A percentile compares a stretch with the other conserved stretches of the same genome.
phyloP scores from a whole-genome alignment of 2,797 vertebrate genomes.

The Siniperca scherzeri region DNA sequence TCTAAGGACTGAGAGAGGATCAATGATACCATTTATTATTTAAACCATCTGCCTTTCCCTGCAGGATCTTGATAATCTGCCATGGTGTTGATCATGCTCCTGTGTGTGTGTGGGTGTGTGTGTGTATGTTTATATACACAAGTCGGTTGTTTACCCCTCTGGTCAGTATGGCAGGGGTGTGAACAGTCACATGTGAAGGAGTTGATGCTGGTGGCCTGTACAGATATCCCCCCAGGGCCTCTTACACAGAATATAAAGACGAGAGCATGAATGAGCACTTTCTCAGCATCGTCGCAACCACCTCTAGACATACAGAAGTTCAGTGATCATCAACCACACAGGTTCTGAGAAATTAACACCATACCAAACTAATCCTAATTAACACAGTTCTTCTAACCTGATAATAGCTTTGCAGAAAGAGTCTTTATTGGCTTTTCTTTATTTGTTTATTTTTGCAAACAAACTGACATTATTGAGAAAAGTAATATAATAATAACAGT shows the following conservation, averaged over 20 bases:
- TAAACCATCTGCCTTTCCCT: slow-evolving; percentile 65
- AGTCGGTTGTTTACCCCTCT: slow-evolving; percentile 80
- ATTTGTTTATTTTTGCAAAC: not conserved
- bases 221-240: slow-evolving; percentile 37
- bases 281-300: not conserved
- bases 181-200: slow-evolving; percentile 78
- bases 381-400: not conserved
- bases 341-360: not conserved
- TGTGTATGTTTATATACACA: slow-evolving; percentile 53
- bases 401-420: not conserved
- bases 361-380: not conserved
- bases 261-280: slow-evolving; percentile 1
- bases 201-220: slow-evolving; percentile 63
- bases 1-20: slow-evolving; percentile 52
- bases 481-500: not conserved
- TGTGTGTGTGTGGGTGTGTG: slow-evolving; percentile 50
- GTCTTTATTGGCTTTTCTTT: not conserved
- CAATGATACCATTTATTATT: slow-evolving; percentile 80
- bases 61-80: slow-evolving; percentile 66
- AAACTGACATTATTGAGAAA: not conserved
- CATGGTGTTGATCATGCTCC: slow-evolving; percentile 50
- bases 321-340: not conserved
- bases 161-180: slow-evolving; percentile 70
- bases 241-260: slow-evolving; percentile 31
- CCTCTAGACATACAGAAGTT: not conserved